Base-by-base conservation (phyloP, 2,797 vertebrate species). In the Tolypeutes matacus region DNA sequence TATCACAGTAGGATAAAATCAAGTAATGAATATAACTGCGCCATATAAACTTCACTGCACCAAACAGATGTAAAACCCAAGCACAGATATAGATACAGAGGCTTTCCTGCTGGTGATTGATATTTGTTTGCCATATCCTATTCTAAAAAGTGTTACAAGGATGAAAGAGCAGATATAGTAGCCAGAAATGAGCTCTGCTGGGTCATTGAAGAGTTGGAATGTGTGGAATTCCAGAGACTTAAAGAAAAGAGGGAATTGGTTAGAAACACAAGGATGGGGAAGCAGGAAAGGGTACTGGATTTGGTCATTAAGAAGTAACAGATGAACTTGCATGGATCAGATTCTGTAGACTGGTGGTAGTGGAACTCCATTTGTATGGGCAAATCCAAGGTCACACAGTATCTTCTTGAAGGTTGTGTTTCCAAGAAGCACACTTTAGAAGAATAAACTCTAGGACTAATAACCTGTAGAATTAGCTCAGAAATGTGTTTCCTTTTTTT, bases 361-460 rank as follows among this genome's bases (percentile, higher is more conserved):
- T 51, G 31, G 34, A 80, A 87, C 10, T 84, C 23, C 10, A 60
- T 58, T 58, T 39, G 4, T 65, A 70, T 7, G 21, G 21, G 80
- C 83, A 73, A 92, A 49, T 34, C 65, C 9, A 56, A 92, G 84
- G 31, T 39, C 29, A 42, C 21, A 84, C 23, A 91, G 73, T n/a
- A 90, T 53, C 60, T 88, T 93, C 39, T 73, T 42, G 13, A 56
- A 95, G 51, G 65, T 14, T 67, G 12, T 64, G 80, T 95, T 97
- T 97, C 93, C 86, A 95, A 81, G 34, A 97, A 94, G 2, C 42
- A 27, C 0, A 58, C 81, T 97, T 92, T 81, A 53, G 42, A 46
- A 81, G 29, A 82, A 20, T 85, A 11, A 20, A 14, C 67, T 72
- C 3, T 62, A 72, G 12, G 1, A 76, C 76, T 58, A 64, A 58